These are phyloP conservation scores for Oophaga sylvatica DNA, from an alignment of 2,797 vertebrate species.

Conservation along the genomic window DNA sequence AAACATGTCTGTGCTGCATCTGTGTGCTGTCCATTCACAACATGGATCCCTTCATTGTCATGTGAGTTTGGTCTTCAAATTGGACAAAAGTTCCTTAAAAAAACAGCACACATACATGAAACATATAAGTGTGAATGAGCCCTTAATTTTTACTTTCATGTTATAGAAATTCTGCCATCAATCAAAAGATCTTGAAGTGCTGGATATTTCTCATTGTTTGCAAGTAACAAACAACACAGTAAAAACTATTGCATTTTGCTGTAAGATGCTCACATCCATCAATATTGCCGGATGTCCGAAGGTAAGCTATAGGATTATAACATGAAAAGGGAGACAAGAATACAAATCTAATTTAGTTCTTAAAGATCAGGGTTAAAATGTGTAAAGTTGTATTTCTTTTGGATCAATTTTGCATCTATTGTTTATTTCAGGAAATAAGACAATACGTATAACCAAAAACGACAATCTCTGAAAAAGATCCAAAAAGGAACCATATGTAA, in stretches of 20 bases:
- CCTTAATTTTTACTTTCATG: neutral
- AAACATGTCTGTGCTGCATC: too few species aligned
- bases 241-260: slow-evolving; percentile 77
- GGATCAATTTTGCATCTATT: neutral
- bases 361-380: too few species aligned
- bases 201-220: slow-evolving; percentile 77
- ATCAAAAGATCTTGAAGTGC: slow-evolving; percentile 71
- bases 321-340: neutral
- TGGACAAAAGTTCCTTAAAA: too few species aligned
- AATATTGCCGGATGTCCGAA: slow-evolving; percentile 75
- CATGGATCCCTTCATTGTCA: too few species aligned
- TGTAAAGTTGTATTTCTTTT: neutral
- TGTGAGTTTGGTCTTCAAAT: too few species aligned
- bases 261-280: slow-evolving; percentile 72
- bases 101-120: too few species aligned
- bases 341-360: neutral
- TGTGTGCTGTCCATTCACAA: too few species aligned
- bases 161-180: slow-evolving; percentile 80
- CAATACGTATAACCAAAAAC: too few species aligned
- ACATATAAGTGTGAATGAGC: too few species aligned
- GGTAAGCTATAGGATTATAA: slow-evolving; percentile 66
- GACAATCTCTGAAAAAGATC: too few species aligned
- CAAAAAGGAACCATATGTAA: too few species aligned
- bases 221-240: slow-evolving; percentile 75
- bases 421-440: neutral